Conservation (phyloP, 2,888 invertebrate genomes). For the Drosophila lacicola region DNA sequence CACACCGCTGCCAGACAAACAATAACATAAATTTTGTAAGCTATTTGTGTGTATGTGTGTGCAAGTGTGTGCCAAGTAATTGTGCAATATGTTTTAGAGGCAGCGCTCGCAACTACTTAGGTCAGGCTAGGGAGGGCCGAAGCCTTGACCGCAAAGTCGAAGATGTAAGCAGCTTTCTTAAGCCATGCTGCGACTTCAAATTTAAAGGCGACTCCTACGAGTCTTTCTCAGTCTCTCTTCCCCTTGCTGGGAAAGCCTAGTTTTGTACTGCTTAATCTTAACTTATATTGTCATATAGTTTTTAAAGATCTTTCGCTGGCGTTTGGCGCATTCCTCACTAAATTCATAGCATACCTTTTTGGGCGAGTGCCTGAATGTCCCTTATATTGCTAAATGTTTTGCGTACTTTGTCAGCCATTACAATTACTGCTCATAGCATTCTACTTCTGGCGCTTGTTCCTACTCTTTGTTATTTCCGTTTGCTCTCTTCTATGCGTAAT, state of each 20-base stretch:
- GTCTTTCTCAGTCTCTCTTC: background rate
- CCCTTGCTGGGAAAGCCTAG: no score
- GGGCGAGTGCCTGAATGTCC: conserved; percentile 38
- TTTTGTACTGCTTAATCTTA: background rate
- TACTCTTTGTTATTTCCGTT: conserved; percentile 41
- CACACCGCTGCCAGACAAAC: conserved; percentile 68
- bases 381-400: conserved; percentile 62
- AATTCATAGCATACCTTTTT: conserved; percentile 4
- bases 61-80: conserved; percentile 65
- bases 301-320: background rate
- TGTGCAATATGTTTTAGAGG: conserved; percentile 75
- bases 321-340: background rate
- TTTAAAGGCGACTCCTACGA: conserved; percentile 12
- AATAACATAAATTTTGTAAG: conserved; percentile 77
- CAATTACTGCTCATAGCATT: conserved; percentile 52
- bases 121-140: conserved; percentile 15
- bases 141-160: conserved; percentile 48
- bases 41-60: conserved; percentile 40
- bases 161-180: conserved; percentile 18
- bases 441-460: conserved; percentile 30
- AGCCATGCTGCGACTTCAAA: background rate
- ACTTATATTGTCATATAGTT: background rate
- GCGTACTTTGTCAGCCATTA: conserved; percentile 67
- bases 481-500: conserved; percentile 61
- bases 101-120: conserved; percentile 58